phyloP scores from a whole-genome alignment of 2,113 vertebrate genomes.

The Ivindomyrus marchei region DNA sequence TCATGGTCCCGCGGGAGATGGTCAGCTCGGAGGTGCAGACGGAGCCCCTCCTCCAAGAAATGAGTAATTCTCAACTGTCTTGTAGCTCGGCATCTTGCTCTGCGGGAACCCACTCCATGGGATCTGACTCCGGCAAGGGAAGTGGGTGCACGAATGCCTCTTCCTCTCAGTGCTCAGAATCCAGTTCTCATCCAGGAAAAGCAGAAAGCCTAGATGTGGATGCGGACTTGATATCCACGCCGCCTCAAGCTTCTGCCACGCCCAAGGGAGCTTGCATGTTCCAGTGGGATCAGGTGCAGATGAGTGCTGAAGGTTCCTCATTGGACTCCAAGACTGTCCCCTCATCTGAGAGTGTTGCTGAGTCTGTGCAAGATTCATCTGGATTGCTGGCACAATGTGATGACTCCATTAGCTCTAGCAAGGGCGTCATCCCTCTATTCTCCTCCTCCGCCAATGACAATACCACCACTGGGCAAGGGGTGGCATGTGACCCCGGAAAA shows the following conservation, averaged over 20 bases:
- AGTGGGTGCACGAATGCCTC: background rate
- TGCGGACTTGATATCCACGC: background rate
- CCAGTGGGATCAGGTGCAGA: slow-evolving; percentile 58
- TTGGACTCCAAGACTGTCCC: slow-evolving; percentile 35
- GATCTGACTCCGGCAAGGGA: slow-evolving; percentile 25
- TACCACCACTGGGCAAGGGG: slow-evolving; percentile 8
- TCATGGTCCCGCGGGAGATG: slow-evolving; percentile 35
- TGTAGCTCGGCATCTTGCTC: background rate
- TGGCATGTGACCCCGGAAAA: background rate
- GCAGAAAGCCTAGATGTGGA: background rate
- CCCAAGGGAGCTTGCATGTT: slow-evolving; percentile 49
- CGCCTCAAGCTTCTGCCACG: background rate
- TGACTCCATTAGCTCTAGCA: slow-evolving; percentile 14
- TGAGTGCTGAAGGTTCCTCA: slow-evolving; percentile 50
- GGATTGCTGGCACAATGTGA: slow-evolving; percentile 43
- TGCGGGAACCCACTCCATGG: background rate
- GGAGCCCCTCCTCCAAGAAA: slow-evolving; percentile 35
- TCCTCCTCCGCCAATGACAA: slow-evolving; percentile 32
- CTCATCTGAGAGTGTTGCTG: slow-evolving; percentile 39
- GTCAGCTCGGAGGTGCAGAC: slow-evolving; percentile 62
- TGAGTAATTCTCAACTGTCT: slow-evolving; percentile 8
- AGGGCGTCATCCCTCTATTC: slow-evolving; percentile 17
- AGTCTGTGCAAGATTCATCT: slow-evolving; percentile 41
- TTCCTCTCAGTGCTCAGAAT: background rate
- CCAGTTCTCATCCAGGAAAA: background rate